These are phyloP conservation scores for Eilema griseolum DNA, from an alignment of 2,888 invertebrate species.

Conservation along the genomic window DNA sequence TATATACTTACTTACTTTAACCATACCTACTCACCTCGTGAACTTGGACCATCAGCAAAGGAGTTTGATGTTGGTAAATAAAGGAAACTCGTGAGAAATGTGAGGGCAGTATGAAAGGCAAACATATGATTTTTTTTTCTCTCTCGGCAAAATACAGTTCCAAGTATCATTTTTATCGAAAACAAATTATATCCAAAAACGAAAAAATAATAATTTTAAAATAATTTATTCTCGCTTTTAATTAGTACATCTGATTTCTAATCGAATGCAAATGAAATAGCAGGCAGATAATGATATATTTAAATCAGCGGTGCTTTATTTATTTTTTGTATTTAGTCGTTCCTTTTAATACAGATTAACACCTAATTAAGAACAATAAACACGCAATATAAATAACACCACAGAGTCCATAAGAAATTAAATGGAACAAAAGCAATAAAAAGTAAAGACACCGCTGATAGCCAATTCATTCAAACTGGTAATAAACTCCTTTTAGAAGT, in stretches of 20 bases:
- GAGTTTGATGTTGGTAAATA: no score
- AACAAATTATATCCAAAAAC: no score
- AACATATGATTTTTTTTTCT: no score
- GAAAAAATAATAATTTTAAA: no score
- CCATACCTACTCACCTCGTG: no score
- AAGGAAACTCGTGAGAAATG: no score
- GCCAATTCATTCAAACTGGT: conserved; percentile 63
- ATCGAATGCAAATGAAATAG: background rate
- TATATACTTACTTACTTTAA: no score
- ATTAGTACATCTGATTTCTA: no score
- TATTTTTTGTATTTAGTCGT: background rate
- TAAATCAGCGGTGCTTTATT: background rate
- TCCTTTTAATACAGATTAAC: background rate
- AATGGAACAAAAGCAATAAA: conserved; percentile 60
- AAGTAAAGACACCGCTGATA: conserved; percentile 60
- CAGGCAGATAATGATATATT: background rate
- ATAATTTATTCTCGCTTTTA: no score
- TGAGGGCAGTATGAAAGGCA: no score
- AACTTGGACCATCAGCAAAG: background rate
- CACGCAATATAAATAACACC: conserved; percentile 35
- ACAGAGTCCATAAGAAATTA: conserved; percentile 52
- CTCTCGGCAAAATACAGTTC: no score
- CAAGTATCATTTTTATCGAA: no score
- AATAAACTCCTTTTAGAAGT: conserved; percentile 64
- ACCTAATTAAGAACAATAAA: conserved; percentile 24